These are phyloP conservation scores for Meiosimyza platycephala DNA, from an alignment of 2,888 invertebrate genomes.

Conservation along the genomic window DNA sequence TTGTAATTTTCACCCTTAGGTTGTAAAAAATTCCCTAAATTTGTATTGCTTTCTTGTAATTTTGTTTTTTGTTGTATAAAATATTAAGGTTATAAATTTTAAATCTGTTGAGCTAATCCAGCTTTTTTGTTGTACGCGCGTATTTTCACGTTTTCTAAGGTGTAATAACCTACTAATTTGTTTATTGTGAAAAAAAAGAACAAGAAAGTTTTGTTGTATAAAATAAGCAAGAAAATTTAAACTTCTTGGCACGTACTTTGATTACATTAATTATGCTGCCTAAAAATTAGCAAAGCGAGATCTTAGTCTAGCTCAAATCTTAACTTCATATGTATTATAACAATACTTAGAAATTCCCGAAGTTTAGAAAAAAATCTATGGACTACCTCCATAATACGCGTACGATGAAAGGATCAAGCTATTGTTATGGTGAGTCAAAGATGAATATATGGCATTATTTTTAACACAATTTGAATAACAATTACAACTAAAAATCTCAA, in stretches of 20 bases:
- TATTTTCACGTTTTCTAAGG: slow-evolving; percentile 11
- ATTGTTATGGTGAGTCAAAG: too few species aligned
- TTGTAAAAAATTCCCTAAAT: slow-evolving; percentile 23
- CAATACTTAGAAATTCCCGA: too few species aligned
- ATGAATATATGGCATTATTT: too few species aligned
- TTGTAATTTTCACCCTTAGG: slow-evolving; percentile 41
- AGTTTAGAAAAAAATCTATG: too few species aligned
- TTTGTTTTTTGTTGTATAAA: slow-evolving; percentile 18
- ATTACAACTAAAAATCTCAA: too few species aligned
- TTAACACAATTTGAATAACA: too few species aligned
- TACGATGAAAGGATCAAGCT: too few species aligned
- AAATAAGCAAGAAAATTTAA: slow-evolving; percentile 38
- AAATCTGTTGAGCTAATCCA: slow-evolving; percentile 64
- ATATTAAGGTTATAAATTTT: slow-evolving; percentile 63
- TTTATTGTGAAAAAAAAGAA: slow-evolving; percentile 3
- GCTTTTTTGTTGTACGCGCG: slow-evolving; percentile 48
- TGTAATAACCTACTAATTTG: neutral
- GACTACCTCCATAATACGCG: too few species aligned
- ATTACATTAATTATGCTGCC: slow-evolving; percentile 64
- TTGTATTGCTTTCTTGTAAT: neutral
- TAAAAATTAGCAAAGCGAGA: slow-evolving; percentile 46
- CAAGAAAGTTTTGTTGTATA: neutral
- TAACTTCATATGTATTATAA: too few species aligned
- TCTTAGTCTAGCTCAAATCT: too few species aligned
- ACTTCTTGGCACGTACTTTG: slow-evolving; percentile 53